phyloP scores from a whole-genome alignment of 1,140 invertebrate species.

The Pemphigus obesinymphae region DNA sequence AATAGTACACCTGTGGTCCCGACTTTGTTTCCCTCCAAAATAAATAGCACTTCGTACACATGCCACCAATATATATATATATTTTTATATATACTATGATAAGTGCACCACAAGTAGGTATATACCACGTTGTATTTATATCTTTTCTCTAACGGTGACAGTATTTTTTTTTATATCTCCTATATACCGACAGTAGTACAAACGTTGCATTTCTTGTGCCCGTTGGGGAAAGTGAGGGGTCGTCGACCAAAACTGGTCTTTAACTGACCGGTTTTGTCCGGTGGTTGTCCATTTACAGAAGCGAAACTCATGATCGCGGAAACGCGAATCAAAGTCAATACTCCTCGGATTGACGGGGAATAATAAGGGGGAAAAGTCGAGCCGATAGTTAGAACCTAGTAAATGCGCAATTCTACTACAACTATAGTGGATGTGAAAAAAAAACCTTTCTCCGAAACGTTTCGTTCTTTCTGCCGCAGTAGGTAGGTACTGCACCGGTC shows the following conservation, averaged over 20 bases:
- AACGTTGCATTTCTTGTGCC: slow-evolving; percentile 1
- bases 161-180: neutral
- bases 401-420: neutral
- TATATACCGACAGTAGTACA: neutral
- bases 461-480: neutral
- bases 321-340: slow-evolving; percentile 25
- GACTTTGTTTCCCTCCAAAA: neutral
- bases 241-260: slow-evolving; percentile 34
- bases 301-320: slow-evolving; percentile 22
- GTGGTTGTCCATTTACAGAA: slow-evolving; percentile 34
- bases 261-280: slow-evolving; percentile 25
- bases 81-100: no score
- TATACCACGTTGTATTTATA: neutral
- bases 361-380: neutral
- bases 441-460: slow-evolving; percentile 27
- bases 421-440: neutral
- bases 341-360: slow-evolving; percentile 1
- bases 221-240: slow-evolving; percentile 12
- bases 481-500: neutral
- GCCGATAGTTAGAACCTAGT: slow-evolving; percentile 1
- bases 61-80: neutral
- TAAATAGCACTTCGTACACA: neutral
- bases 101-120: neutral
- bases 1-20: neutral
- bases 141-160: neutral